phyloP scores from a whole-genome alignment of 64 coral and sea anemone genomes.

The Platygyra sinensis region DNA sequence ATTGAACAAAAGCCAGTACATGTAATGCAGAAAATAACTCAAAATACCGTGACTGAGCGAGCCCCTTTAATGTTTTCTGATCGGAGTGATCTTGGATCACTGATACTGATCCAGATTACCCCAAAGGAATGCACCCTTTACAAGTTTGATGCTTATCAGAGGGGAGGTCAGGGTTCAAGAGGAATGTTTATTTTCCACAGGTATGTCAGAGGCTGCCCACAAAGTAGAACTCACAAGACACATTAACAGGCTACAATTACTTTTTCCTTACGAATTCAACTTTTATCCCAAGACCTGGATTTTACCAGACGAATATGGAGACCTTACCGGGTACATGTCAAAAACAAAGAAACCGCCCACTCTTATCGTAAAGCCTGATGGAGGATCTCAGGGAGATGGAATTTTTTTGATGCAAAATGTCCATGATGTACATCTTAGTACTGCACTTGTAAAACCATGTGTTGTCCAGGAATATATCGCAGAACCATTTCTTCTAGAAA shows the following conservation, averaged over 20 bases:
- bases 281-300: conserved; percentile 96
- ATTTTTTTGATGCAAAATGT: conserved; percentile 78
- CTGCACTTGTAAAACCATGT: conserved; percentile 64
- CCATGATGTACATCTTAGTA: conserved; percentile 56
- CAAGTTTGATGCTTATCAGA: no score
- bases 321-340: conserved; percentile 49
- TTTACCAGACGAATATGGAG: conserved; percentile 76
- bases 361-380: conserved; percentile 85
- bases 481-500: conserved; percentile 82
- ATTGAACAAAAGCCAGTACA: conserved; percentile 10
- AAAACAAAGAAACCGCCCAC: conserved; percentile 37
- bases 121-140: no score
- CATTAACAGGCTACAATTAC: conserved; percentile 80
- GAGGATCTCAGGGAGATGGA: conserved; percentile 87
- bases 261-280: conserved; percentile 80
- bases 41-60: no score
- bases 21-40: not conserved
- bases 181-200: conserved; percentile 12
- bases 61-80: no score
- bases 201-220: conserved; percentile 79
- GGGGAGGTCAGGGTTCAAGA: not conserved
- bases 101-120: no score
- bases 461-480: conserved; percentile 81
- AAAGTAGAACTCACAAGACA: conserved; percentile 84
- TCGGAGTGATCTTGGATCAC: no score